Percentiles rank a stretch among this genome's conserved stretches.
phyloP scores from a whole-genome alignment of 2,888 invertebrate genomes.

The Orthosia cruda region DNA sequence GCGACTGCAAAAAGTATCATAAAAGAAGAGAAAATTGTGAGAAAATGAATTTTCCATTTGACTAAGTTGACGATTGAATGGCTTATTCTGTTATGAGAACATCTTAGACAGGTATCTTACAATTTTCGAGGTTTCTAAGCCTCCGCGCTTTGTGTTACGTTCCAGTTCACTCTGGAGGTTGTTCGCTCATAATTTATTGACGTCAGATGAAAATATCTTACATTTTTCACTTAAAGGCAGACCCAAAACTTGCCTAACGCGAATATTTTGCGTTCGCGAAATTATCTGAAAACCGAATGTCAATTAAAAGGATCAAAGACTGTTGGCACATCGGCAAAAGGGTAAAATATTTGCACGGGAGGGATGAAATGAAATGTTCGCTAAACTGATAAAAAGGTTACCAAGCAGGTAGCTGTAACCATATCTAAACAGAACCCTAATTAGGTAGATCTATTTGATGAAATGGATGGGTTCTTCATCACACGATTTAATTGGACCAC shows the following conservation, averaged over 20 bases:
- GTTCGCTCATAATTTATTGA: constrained; percentile 37
- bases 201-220: constrained; percentile 35
- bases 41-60: constrained; percentile 77
- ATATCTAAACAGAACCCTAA: constrained; percentile 61
- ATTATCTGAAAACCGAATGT: constrained; percentile 76
- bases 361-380: constrained; percentile 72
- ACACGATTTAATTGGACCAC: constrained; percentile 18
- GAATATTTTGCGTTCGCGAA: constrained; percentile 60
- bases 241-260: constrained; percentile 27
- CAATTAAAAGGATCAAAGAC: constrained; percentile 82
- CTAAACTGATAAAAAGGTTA: constrained; percentile 70
- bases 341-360: constrained; percentile 77
- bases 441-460: constrained; percentile 53
- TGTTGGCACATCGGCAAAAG: constrained; percentile 74
- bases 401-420: constrained; percentile 54
- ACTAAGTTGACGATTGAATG: constrained; percentile 68
- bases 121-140: constrained; percentile 45
- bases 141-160: constrained; percentile 32
- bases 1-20: constrained; percentile 75
- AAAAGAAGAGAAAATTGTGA: constrained; percentile 75
- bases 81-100: constrained; percentile 52
- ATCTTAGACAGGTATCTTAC: constrained; percentile 58
- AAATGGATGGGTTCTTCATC: constrained; percentile 41
- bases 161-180: constrained; percentile 30
- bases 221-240: constrained; percentile 29